phyloP scores from a whole-genome alignment of 2,888 invertebrate genomes.

The Drosophila austrosaltans region DNA sequence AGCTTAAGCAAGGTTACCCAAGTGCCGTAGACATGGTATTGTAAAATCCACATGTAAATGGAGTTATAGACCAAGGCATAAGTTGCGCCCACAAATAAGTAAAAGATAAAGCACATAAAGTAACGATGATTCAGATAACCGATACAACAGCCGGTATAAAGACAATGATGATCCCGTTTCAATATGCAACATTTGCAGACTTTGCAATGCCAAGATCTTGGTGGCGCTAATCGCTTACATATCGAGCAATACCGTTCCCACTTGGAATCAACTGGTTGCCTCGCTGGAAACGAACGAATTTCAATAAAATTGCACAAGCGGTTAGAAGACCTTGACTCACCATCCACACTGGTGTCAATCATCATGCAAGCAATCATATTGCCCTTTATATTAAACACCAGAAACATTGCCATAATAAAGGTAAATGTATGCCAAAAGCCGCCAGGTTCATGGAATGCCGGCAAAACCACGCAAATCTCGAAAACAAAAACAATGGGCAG shows the following conservation, averaged over 20 bases:
- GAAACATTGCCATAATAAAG: constrained; percentile 87
- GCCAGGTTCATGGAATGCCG: constrained; percentile 86
- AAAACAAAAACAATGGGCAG: constrained; percentile 77
- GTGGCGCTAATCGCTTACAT: constrained; percentile 90
- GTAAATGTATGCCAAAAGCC: constrained; percentile 85
- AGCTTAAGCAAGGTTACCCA: constrained; percentile 87
- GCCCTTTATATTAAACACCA: constrained; percentile 90
- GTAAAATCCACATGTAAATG: constrained; percentile 85
- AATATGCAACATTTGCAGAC: constrained; percentile 91
- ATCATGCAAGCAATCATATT: constrained; percentile 90
- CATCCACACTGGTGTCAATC: constrained; percentile 90
- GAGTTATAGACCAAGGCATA: constrained; percentile 90
- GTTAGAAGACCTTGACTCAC: constrained; percentile 72
- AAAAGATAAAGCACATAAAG: constrained; percentile 90
- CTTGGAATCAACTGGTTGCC: neutral
- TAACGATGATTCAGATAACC: constrained; percentile 94
- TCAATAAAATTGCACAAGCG: neutral
- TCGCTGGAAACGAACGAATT: neutral
- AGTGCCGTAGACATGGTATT: constrained; percentile 72
- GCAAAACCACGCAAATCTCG: constrained; percentile 88
- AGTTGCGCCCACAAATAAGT: constrained; percentile 88
- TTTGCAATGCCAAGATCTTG: constrained; percentile 95
- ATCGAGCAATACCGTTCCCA: constrained; percentile 87
- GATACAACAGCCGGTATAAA: constrained; percentile 93
- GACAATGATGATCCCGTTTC: constrained; percentile 94